Conservation (phyloP, 2,888 invertebrate species). For the Globia sparganii region DNA sequence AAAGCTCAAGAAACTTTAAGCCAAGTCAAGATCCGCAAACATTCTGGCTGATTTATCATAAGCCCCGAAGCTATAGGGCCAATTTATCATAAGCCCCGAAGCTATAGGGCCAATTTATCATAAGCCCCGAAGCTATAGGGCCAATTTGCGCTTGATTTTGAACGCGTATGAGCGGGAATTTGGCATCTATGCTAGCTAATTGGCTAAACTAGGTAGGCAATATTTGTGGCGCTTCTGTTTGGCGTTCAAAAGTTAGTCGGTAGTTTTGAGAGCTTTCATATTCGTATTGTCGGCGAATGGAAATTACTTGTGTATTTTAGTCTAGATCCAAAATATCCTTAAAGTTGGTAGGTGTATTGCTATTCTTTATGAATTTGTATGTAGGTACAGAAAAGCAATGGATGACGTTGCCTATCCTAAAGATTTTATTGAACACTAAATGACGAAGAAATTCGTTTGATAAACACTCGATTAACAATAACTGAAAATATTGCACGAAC, state of each 20-base stretch:
- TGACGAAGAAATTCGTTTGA: background rate
- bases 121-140: background rate
- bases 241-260: constrained; percentile 11
- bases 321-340: background rate
- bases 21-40: background rate
- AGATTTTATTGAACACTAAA: background rate
- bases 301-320: constrained; percentile 14
- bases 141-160: background rate
- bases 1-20: background rate
- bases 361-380: background rate
- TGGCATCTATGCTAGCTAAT: background rate
- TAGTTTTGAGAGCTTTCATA: background rate
- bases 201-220: too few relatives aligned
- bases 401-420: background rate
- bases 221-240: background rate
- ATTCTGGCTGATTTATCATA: background rate
- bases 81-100: background rate
- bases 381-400: background rate
- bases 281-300: constrained; percentile 2
- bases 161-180: background rate
- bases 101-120: background rate
- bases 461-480: background rate
- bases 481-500: constrained; percentile 17
- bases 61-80: background rate
- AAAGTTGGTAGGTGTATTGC: background rate